Percentiles rank a stretch among this genome's conserved stretches.
phyloP scores from a whole-genome alignment of 2,113 vertebrate genomes.

The Nothoprocta pentlandii region DNA sequence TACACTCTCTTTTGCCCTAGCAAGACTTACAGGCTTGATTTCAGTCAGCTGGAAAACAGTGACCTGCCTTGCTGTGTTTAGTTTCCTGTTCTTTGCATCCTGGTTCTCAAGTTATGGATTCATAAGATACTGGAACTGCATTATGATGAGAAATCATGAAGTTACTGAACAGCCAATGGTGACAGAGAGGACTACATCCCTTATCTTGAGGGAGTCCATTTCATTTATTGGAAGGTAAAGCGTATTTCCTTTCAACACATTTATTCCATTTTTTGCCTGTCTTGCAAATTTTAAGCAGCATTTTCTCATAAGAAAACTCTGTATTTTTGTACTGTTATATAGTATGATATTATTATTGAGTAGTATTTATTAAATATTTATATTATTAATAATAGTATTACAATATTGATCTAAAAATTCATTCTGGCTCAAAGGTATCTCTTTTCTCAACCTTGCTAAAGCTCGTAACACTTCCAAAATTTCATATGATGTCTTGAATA shows the following conservation, averaged over 20 bases:
- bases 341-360: not conserved
- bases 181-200: slow-evolving; percentile 63
- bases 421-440: not conserved
- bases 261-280: not conserved
- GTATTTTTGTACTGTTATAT: not conserved
- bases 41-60: slow-evolving; percentile 51
- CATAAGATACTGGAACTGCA: slow-evolving; percentile 86
- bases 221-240: slow-evolving; percentile 86
- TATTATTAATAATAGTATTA: not conserved
- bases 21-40: slow-evolving; percentile 63
- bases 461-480: not conserved
- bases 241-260: not conserved
- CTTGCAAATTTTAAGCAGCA: not conserved
- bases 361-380: not conserved
- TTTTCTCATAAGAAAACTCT: not conserved
- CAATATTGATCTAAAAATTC: not conserved
- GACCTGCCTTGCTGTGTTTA: slow-evolving; percentile 12
- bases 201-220: slow-evolving; percentile 82
- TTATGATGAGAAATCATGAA: slow-evolving; percentile 88
- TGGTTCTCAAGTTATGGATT: slow-evolving; percentile 78
- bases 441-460: not conserved
- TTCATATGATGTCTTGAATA: not conserved
- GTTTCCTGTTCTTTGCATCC: slow-evolving; percentile 35
- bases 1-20: slow-evolving; percentile 72
- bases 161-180: slow-evolving; percentile 90